These are phyloP conservation scores for Trichonephila clavipes DNA, from an alignment of 1,140 invertebrate species.

Conservation along the genomic window DNA sequence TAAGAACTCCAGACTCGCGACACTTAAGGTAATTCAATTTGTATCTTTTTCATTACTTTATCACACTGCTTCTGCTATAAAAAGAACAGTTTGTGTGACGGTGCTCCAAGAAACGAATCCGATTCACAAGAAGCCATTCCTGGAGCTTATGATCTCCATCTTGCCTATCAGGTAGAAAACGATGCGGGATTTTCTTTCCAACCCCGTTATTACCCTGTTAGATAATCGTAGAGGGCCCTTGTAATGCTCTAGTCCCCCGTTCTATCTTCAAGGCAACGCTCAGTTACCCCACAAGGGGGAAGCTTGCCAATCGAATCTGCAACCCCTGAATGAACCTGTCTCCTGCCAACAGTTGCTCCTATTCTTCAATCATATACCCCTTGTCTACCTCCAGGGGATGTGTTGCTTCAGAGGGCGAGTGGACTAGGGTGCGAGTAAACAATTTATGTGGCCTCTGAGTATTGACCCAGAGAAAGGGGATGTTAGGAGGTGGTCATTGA, in stretches of 20 bases:
- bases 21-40: neutral
- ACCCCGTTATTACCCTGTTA: slow-evolving; percentile 36
- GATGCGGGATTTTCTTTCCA: slow-evolving; percentile 30
- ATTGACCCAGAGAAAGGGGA: neutral
- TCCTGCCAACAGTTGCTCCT: slow-evolving; percentile 66
- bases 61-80: neutral
- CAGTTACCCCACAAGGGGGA: neutral
- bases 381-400: neutral
- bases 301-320: slow-evolving; percentile 31
- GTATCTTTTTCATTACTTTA: neutral
- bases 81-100: neutral
- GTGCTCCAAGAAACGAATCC: neutral
- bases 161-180: slow-evolving; percentile 13
- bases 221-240: slow-evolving; percentile 17
- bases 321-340: slow-evolving; percentile 60
- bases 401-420: neutral
- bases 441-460: neutral
- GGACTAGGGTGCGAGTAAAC: slow-evolving; percentile 4
- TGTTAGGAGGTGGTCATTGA: neutral
- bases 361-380: slow-evolving; percentile 60
- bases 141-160: neutral
- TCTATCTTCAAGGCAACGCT: neutral
- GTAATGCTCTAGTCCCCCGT: neutral
- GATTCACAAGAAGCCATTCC: neutral
- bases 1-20: neutral